A percentile compares a stretch with the other conserved stretches of the same genome.
phyloP scores from a whole-genome alignment of 2,888 invertebrate genomes.

The Andrena flavipes region DNA sequence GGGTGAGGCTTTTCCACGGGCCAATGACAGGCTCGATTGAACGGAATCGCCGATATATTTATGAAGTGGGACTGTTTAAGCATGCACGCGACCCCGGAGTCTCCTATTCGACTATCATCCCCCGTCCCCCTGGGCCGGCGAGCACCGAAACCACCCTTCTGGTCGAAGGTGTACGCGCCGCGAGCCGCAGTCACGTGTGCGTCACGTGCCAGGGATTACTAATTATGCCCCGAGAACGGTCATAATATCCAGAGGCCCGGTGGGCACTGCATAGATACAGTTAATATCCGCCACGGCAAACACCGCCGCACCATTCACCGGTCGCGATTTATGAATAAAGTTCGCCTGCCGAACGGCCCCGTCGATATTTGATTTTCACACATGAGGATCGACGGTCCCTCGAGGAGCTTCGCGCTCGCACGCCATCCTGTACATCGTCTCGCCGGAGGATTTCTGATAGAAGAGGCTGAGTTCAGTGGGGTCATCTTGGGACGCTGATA shows the following conservation, averaged over 20 bases:
- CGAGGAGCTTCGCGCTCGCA: not conserved
- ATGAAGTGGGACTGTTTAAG: conserved; percentile 67
- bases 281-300: conserved; percentile 82
- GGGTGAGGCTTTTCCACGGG: conserved; percentile 7
- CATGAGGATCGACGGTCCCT: conserved; percentile 63
- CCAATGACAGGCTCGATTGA: conserved; percentile 55
- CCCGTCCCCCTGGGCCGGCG: not conserved
- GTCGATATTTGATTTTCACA: conserved; percentile 82
- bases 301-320: conserved; percentile 75
- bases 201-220: conserved; percentile 83
- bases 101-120: conserved; percentile 41
- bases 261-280: conserved; percentile 79
- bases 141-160: conserved; percentile 52
- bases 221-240: conserved; percentile 82
- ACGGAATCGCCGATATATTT: conserved; percentile 65
- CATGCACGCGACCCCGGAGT: conserved; percentile 57
- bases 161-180: conserved; percentile 67
- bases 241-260: conserved; percentile 80
- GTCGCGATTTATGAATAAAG: conserved; percentile 71
- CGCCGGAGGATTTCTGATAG: not conserved
- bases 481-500: no score
- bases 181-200: conserved; percentile 77
- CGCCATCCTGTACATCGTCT: not conserved
- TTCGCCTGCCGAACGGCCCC: conserved; percentile 59
- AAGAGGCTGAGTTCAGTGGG: not conserved